Base-by-base conservation (phyloP, 2,797 vertebrate species). In the Macropodus opercularis region DNA sequence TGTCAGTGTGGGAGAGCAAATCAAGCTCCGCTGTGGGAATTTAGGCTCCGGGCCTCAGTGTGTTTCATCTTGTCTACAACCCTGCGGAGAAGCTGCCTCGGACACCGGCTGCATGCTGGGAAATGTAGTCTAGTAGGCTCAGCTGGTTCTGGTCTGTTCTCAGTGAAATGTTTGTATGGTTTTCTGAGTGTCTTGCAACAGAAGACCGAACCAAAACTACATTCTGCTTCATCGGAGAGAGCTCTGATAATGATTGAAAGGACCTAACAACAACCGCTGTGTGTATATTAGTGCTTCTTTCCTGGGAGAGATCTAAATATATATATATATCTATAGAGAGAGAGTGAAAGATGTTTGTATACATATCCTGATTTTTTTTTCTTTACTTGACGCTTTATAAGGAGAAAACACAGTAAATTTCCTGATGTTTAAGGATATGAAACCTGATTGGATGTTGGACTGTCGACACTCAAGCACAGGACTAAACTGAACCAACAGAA, bases 271-370 rank as follows among this genome's bases (percentile, higher is more conserved):
- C 68, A 36, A 54, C 69, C 32, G 58, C 23, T 47, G 13, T 68
- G 38, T 86, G 31, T 87, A 82, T 90, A 88, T 84, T 82, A 76
- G 84, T 48, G 66, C 79, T 80, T 69, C 35, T 78, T 36, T 77
- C 43, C 63, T 35, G 61, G 81, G 60, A 82, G 61, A 81, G 63
- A 77, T 69, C 27, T 35, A 54, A 73, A 75, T 81, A 64, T 81
- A 72, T 78, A 57, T 36, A 35, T 41, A 55, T 53, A 73, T 70
- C 70, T 75, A 63, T 87, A 66, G 26, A 71, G 79, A 72, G 22
- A 68, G 58, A 80, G 81, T 75, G 77, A 77, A 77, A 69, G 70
- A 72, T 75, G 64, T 86, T 63, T 31, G 72, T 80, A 71, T 27
- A 67, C 63, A 80, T 81, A 77, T 79, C 48, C 55, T 56, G 52